Evolutionary conservation across 2,888 invertebrate species (phyloP).

Genomic region (Diarsia mendica): DNA sequence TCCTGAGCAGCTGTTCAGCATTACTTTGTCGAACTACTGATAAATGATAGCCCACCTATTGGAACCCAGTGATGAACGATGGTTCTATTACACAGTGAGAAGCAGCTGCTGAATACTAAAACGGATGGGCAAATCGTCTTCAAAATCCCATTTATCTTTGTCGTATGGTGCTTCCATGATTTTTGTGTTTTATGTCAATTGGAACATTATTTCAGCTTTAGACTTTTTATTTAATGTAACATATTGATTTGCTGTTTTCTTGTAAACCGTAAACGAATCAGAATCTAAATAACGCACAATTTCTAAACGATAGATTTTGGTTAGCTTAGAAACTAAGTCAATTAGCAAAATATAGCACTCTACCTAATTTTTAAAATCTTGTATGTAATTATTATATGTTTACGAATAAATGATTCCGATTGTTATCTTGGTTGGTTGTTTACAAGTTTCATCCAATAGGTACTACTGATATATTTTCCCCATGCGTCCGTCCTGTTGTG

Average conservation of each 20-base stretch:
- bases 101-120: constrained; percentile 61
- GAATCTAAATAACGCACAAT: background rate
- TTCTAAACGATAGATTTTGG: background rate
- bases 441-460: constrained; percentile 19
- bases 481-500: constrained; percentile 31
- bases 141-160: constrained; percentile 60
- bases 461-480: constrained; percentile 12
- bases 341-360: too few relatives aligned
- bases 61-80: constrained; percentile 63
- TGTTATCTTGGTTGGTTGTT: constrained; percentile 2
- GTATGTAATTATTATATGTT: too few relatives aligned
- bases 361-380: too few relatives aligned
- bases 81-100: constrained; percentile 62
- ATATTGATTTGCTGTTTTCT: background rate
- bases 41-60: constrained; percentile 63
- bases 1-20: constrained; percentile 53
- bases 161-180: constrained; percentile 50
- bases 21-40: constrained; percentile 63
- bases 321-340: background rate
- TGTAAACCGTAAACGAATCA: constrained; percentile 9
- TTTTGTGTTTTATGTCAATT: constrained; percentile 35
- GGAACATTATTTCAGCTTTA: constrained; percentile 3
- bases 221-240: background rate
- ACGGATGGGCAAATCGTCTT: constrained; percentile 56
- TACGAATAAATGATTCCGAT: too few relatives aligned